Evolutionary conservation across 2,888 invertebrate genomes (phyloP), one percentile per base, ranked within the genome.

Genomic region (Euphydryas editha): DNA sequence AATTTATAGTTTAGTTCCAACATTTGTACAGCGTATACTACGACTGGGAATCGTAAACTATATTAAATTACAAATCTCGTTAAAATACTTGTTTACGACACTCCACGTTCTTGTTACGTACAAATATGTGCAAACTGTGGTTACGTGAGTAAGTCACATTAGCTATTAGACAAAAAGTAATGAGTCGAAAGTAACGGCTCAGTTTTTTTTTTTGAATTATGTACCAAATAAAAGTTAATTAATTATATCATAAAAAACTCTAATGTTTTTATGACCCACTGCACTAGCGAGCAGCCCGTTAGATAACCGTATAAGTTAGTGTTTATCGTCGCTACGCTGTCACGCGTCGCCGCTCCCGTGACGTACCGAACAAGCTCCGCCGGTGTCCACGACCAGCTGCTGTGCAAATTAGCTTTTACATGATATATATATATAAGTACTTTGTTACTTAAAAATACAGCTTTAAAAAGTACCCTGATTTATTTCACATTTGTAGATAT

Each of bases 341-440:
- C 51, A 71, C 71, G 71, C 69, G 62, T 59, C 42, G 64, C 17
- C 61, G 65, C 44, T 39, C 59, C 18, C 54, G 57, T 60, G 67
- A 59, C 62, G 63, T 55, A 60, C 24, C 8, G 30, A 47, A 47
- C 37, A 44, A 46, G 62, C 46, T 55, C 15, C 37, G 18, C 21
- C n/a, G 49, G 46, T 56, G 56, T 15, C 30, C n/a, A 54, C 24
- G 24, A n/a, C 20, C 47, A 18, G 47, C 20, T 18, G 18, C 3
- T 20, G 3, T 47, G 11, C 13, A 13, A 47, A 11, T 46, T 24
- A 24, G 24, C 24, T 30, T 30, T 30, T 30, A 30, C 30, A 30
- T 30, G 30, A 5, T 30, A 30, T 4, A 30, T 30, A 8, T 5
- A 30, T 30, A n/a, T n/a, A n/a, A 30, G 30, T 30, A 30, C 4